Percentiles rank a stretch among this genome's conserved stretches.
These are phyloP conservation scores for Hyperoplus lanceolatus DNA, from an alignment of 2,797 vertebrate species.

Conservation along the genomic window DNA sequence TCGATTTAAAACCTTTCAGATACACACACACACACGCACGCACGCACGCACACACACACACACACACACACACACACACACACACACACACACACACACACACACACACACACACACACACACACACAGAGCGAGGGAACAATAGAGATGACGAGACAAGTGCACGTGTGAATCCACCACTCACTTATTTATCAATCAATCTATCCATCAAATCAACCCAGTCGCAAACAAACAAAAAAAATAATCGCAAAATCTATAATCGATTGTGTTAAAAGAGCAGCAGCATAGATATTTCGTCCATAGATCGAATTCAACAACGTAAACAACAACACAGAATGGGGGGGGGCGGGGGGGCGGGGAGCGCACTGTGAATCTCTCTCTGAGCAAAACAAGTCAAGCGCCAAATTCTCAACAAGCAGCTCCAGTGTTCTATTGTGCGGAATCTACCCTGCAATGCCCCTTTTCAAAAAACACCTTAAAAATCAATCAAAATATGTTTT, in stretches of 20 bases:
- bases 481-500: no score
- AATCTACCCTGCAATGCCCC: neutral
- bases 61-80: no score
- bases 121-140: constrained; percentile 12
- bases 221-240: no score
- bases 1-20: neutral
- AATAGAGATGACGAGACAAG: constrained; percentile 9
- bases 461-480: neutral
- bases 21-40: neutral
- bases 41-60: no score
- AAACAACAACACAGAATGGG: constrained; percentile 6
- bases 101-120: no score
- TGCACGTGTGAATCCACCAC: neutral
- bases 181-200: neutral
- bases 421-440: constrained; percentile 62
- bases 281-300: neutral
- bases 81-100: no score
- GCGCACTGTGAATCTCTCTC: constrained; percentile 44
- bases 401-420: constrained; percentile 69
- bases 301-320: constrained; percentile 7
- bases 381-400: constrained; percentile 75
- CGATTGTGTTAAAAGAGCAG: constrained; percentile 33
- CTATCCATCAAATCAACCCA: neutral
- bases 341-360: neutral
- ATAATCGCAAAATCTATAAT: neutral